These are phyloP conservation scores for Epistrophe eligans DNA, from an alignment of 2,888 invertebrate species.

Conservation along the genomic window DNA sequence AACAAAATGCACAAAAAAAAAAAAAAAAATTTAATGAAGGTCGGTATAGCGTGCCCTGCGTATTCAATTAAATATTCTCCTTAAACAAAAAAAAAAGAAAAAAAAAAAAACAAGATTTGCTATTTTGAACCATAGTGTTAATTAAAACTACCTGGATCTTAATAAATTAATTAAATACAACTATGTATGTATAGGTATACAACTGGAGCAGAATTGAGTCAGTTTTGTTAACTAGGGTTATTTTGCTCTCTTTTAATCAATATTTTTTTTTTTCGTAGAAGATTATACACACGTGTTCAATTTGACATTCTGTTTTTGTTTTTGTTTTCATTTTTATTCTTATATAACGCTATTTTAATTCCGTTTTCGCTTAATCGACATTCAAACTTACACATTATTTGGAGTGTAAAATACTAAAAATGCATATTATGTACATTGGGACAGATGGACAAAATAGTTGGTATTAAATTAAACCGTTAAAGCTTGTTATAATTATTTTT, in stretches of 20 bases:
- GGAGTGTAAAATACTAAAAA: too few species aligned
- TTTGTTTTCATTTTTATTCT: too few species aligned
- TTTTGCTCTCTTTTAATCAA: neutral
- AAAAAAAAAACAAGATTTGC: neutral
- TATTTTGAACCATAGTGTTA: conserved; percentile 14
- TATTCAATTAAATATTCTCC: conserved; percentile 20
- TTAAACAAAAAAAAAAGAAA: neutral
- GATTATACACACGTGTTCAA: too few species aligned
- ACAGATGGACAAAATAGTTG: too few species aligned
- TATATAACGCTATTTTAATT: too few species aligned
- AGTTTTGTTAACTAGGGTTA: neutral
- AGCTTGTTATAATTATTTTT: too few species aligned
- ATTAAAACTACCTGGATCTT: conserved; percentile 17
- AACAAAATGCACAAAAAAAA: neutral
- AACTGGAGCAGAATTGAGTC: neutral
- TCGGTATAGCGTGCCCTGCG: conserved; percentile 1
- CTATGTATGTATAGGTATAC: neutral
- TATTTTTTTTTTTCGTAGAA: too few species aligned
- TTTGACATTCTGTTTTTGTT: too few species aligned
- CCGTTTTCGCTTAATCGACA: too few species aligned
- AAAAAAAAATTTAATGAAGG: neutral
- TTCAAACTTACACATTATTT: too few species aligned
- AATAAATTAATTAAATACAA: conserved; percentile 31
- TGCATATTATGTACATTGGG: too few species aligned
- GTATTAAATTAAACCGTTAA: too few species aligned